Percentiles rank a stretch among this genome's conserved stretches.
These are phyloP conservation scores for Hippocampus zosterae DNA, from an alignment of 2,113 vertebrate species.

Conservation along the genomic window DNA sequence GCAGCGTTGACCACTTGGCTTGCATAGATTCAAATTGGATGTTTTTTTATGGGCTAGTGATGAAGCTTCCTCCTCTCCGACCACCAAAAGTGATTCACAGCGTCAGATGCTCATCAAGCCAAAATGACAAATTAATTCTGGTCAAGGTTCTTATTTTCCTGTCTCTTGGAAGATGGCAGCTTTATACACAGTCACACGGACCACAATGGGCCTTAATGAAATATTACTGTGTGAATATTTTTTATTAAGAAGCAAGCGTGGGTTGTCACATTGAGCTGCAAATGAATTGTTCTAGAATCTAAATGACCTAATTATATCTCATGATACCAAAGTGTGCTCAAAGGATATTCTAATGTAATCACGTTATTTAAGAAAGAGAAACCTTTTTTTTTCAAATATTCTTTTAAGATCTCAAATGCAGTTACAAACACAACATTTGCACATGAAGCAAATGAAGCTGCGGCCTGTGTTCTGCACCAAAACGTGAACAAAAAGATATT, in stretches of 20 bases:
- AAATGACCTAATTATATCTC: no score
- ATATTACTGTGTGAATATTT: neutral
- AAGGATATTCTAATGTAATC: no score
- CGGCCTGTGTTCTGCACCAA: no score
- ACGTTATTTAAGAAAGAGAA: no score
- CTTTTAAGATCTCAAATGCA: no score
- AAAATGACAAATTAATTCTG: conserved; percentile 35
- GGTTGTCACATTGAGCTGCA: no score
- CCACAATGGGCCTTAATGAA: neutral
- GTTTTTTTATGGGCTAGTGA: conserved; percentile 63
- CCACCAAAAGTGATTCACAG: conserved; percentile 25
- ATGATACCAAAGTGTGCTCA: no score
- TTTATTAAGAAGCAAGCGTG: neutral
- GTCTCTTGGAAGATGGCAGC: conserved; percentile 16
- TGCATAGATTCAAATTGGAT: conserved; percentile 68
- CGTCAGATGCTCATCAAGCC: conserved; percentile 31
- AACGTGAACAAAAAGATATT: no score
- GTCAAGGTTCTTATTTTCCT: conserved; percentile 26
- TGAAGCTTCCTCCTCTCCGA: conserved; percentile 36
- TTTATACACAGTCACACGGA: neutral
- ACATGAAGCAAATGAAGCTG: no score
- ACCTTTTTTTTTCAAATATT: no score
- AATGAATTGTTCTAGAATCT: no score
- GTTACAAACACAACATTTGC: no score
- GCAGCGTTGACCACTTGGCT: conserved; percentile 45